A percentile compares a stretch with the other conserved stretches of the same genome.
phyloP scores from a whole-genome alignment of 2,113 vertebrate species.

The Scopus umbretta region DNA sequence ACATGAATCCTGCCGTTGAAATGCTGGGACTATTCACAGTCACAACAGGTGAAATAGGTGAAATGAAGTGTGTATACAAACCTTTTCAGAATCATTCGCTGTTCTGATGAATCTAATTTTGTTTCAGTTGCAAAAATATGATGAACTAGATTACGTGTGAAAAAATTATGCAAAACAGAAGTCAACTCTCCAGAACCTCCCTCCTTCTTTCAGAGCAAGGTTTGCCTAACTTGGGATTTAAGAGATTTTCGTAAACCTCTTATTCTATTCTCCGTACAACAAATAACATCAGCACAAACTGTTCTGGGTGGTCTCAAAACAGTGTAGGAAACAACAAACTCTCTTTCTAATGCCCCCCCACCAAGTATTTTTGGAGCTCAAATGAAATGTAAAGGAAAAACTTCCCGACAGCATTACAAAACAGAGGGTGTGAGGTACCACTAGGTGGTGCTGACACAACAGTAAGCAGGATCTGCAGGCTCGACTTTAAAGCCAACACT shows the following conservation, averaged over 20 bases:
- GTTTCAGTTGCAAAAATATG: neutral
- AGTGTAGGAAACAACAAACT: neutral
- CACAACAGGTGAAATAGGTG: neutral
- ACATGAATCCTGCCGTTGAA: neutral
- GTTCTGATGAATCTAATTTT: neutral
- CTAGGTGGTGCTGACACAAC: slow-evolving; percentile 53
- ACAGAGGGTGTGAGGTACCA: neutral
- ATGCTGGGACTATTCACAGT: neutral
- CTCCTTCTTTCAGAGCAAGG: neutral
- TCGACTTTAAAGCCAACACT: neutral
- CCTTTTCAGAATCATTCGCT: neutral
- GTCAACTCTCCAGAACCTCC: neutral
- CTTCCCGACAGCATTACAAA: neutral
- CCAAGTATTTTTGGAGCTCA: neutral
- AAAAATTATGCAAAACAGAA: neutral
- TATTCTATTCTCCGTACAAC: neutral
- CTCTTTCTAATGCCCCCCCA: neutral
- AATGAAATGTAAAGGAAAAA: neutral
- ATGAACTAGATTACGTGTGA: neutral
- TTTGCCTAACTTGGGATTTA: neutral
- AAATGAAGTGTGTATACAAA: neutral
- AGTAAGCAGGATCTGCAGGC: neutral
- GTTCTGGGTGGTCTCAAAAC: neutral
- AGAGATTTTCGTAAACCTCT: neutral
- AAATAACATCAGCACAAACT: neutral